Conservation (phyloP, 2,797 vertebrate species). For the Xiphophorus birchmanni region DNA sequence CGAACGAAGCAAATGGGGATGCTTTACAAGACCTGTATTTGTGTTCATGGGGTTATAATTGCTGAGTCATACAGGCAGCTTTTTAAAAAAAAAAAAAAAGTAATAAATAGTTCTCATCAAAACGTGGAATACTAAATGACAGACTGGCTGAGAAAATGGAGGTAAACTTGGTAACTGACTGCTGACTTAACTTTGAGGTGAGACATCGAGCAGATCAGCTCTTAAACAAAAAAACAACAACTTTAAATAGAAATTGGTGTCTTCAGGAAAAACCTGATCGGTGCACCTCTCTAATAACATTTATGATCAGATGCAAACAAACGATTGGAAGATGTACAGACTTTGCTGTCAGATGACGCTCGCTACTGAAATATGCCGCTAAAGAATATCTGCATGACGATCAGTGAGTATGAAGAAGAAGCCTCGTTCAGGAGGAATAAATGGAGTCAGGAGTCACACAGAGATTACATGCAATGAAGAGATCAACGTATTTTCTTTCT, state of each 20-base stretch:
- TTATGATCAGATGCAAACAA: background rate
- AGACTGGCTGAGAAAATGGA: background rate
- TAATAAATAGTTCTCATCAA: too few species aligned
- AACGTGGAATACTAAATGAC: background rate
- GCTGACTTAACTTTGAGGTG: too few species aligned
- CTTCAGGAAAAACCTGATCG: background rate
- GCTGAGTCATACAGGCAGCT: too few species aligned
- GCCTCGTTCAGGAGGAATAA: background rate
- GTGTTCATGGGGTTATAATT: too few species aligned
- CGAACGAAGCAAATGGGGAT: too few species aligned
- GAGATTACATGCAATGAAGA: slow-evolving; percentile 9
- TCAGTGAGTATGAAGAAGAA: slow-evolving; percentile 11
- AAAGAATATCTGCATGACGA: background rate
- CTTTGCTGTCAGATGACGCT: background rate
- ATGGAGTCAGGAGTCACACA: slow-evolving; percentile 4
- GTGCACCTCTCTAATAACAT: background rate
- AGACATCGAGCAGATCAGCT: too few species aligned
- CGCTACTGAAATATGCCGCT: background rate
- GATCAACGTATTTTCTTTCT: slow-evolving; percentile 5
- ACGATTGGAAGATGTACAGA: background rate
- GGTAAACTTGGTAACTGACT: too few species aligned
- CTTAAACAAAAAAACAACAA: too few species aligned
- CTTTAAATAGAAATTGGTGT: background rate
- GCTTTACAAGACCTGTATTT: too few species aligned
- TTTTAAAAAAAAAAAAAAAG: too few species aligned